Evolutionary conservation across 1,140 invertebrate species (phyloP), one percentile per base, ranked within the genome.

Genomic region (Drosophila mojavensis): DNA sequence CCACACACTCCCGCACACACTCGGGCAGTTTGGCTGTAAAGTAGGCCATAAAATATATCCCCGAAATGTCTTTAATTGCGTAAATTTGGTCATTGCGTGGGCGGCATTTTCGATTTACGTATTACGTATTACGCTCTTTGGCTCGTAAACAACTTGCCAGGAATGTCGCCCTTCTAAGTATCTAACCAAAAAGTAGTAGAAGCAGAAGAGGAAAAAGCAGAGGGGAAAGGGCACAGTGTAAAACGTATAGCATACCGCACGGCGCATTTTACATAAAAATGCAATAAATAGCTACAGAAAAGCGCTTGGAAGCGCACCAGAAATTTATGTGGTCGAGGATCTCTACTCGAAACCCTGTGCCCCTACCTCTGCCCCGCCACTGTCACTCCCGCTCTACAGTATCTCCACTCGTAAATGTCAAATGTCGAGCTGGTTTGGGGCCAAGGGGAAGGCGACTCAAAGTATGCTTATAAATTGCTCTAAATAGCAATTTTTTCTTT

Each of bases 251-350:
- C 66, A 77, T 75, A 68, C 81, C 81, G 65, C 67, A 66, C 58
- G 78, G 66, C 76, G 76, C 75, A 81, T 81, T 89, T 85, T 88
- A 90, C 88, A 90, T 91, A 90, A 90, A 90, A 90, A 90, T 90
- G 88, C 88, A 90, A 90, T 90, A 90, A 90, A 89, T 89, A 89
- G 84, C 82, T 79, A 66, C 69, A 69, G 60, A 53, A 72, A 75
- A 75, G 11, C 64, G 70, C 59, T 73, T 68, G 70, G 67, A 70
- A 75, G 72, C 73, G 55, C 61, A 65, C 54, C 73, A 51, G 55
- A 61, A 89, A 88, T 88, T 88, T 88, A 88, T 88, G 80, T 73
- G 77, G 77, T 43, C 58, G 51, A 53, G 80, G 80, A 81, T 64
- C 61, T 70, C 41, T 54, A 73, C 55, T 72, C 39, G 39, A 72